These are phyloP conservation scores for Seira musarum DNA, from an alignment of 2,888 invertebrate genomes.

Conservation along the genomic window DNA sequence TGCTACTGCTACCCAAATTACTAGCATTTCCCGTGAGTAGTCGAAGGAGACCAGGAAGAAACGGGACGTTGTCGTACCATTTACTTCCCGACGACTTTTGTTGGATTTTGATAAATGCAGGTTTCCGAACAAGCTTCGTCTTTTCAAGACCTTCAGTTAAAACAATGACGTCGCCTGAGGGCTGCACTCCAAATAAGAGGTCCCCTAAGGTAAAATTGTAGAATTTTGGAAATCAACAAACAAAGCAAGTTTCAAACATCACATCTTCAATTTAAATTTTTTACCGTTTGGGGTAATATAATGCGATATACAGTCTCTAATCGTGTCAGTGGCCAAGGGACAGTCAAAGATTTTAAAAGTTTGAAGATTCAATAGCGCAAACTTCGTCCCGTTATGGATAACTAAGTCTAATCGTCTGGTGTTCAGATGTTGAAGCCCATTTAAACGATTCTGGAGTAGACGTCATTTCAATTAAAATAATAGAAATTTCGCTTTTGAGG, in stretches of 20 bases:
- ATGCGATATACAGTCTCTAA: conserved; percentile 16
- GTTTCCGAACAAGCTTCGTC: conserved; percentile 23
- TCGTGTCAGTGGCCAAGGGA: conserved; percentile 21
- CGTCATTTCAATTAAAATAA: no score
- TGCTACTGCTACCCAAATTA: conserved; percentile 13
- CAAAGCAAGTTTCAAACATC: no score
- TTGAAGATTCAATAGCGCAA: conserved; percentile 36
- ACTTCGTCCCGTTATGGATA: conserved; percentile 35
- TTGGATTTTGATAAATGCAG: conserved; percentile 29
- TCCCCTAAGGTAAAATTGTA: conserved; percentile 21
- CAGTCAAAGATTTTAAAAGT: conserved; percentile 43
- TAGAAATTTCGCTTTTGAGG: no score
- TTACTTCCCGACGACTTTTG: background rate
- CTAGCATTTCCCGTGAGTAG: background rate
- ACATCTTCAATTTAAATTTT: no score
- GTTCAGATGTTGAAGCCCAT: conserved; percentile 25
- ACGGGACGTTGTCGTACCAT: conserved; percentile 18
- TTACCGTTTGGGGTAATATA: conserved; percentile 39
- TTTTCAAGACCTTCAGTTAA: conserved; percentile 28
- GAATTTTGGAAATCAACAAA: no score
- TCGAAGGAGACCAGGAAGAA: no score
- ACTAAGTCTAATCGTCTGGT: conserved; percentile 40
- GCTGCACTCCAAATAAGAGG: conserved; percentile 32
- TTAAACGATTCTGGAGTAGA: conserved; percentile 17
- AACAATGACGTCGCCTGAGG: conserved; percentile 38